These are phyloP conservation scores for Caenorhabditis angaria DNA, from an alignment of 2,888 invertebrate species.

Conservation along the genomic window DNA sequence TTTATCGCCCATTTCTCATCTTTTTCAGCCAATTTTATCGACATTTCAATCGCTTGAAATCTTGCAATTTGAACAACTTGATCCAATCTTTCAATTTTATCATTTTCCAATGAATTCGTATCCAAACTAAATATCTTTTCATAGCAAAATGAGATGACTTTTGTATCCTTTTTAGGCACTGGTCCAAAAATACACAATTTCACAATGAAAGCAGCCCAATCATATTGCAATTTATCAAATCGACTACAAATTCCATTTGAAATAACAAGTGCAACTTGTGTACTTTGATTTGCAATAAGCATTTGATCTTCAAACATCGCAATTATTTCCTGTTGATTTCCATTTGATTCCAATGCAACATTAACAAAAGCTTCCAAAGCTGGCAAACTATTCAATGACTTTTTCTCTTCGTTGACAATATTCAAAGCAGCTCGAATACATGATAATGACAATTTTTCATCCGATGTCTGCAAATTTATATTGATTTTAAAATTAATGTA, in stretches of 20 bases:
- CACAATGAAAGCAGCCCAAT: constrained; percentile 41
- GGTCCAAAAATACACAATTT: constrained; percentile 54
- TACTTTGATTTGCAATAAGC: constrained; percentile 40
- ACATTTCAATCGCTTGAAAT: constrained; percentile 31
- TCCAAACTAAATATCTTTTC: constrained; percentile 22
- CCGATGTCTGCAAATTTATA: constrained; percentile 1
- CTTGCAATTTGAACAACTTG: constrained; percentile 46
- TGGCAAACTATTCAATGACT: constrained; percentile 52
- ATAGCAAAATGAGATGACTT: constrained; percentile 27
- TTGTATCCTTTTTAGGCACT: constrained; percentile 56
- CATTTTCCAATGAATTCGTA: constrained; percentile 6
- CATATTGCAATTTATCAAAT: constrained; percentile 11
- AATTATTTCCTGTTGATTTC: constrained; percentile 16
- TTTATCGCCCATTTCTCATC: constrained; percentile 11
- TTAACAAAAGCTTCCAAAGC: constrained; percentile 40
- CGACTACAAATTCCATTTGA: constrained; percentile 24
- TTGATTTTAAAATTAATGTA: not conserved
- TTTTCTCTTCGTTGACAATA: constrained; percentile 57
- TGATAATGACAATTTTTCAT: not conserved
- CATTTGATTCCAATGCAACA: constrained; percentile 18
- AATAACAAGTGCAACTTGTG: constrained; percentile 46
- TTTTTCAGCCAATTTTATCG: constrained; percentile 16
- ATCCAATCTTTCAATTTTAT: constrained; percentile 36
- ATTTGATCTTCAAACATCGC: constrained; percentile 27
- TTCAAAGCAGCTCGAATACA: constrained; percentile 26